Percentiles rank a stretch among this genome's conserved stretches.
These are phyloP conservation scores for Drosophila falleni DNA, from an alignment of 2,888 invertebrate genomes.

Conservation along the genomic window DNA sequence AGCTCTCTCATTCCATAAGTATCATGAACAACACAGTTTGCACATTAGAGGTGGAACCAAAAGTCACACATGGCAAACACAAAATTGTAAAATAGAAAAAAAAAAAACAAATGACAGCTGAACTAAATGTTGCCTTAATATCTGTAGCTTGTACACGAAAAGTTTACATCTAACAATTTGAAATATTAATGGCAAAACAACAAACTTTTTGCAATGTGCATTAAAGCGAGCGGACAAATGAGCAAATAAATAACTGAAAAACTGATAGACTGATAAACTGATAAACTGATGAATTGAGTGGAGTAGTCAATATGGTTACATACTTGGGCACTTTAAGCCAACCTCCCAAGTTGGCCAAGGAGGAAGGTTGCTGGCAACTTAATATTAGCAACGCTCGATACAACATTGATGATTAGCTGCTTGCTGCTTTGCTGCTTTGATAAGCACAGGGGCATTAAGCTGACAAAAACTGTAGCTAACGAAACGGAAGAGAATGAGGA, in stretches of 20 bases:
- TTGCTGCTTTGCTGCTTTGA: slow-evolving; percentile 63
- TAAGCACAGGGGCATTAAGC: slow-evolving; percentile 75
- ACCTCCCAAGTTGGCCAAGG: not conserved
- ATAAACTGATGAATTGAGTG: slow-evolving; percentile 36
- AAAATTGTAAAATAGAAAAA: slow-evolving; percentile 19
- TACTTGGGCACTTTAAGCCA: slow-evolving; percentile 43
- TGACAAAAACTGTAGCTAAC: slow-evolving; percentile 70
- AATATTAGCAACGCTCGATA: slow-evolving; percentile 72
- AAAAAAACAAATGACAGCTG: slow-evolving; percentile 29
- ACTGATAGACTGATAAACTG: slow-evolving; percentile 2
- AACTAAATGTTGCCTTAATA: slow-evolving; percentile 12
- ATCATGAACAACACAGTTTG: slow-evolving; percentile 44
- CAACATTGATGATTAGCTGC: slow-evolving; percentile 77
- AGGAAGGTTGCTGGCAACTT: slow-evolving; percentile 50
- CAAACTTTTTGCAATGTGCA: slow-evolving; percentile 64
- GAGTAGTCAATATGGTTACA: slow-evolving; percentile 43
- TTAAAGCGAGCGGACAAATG: slow-evolving; percentile 52
- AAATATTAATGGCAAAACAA: slow-evolving; percentile 59
- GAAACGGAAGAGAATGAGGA: slow-evolving; percentile 44
- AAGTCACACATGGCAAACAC: slow-evolving; percentile 11
- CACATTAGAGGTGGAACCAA: slow-evolving; percentile 7
- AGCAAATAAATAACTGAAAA: slow-evolving; percentile 19
- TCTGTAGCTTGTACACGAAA: slow-evolving; percentile 6
- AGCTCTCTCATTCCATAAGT: not conserved
- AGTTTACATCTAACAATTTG: slow-evolving; percentile 43